Evolutionary conservation across 2,888 invertebrate genomes (phyloP), one percentile per base, ranked within the genome.

Genomic region (Dasysyrphus tricinctus): DNA sequence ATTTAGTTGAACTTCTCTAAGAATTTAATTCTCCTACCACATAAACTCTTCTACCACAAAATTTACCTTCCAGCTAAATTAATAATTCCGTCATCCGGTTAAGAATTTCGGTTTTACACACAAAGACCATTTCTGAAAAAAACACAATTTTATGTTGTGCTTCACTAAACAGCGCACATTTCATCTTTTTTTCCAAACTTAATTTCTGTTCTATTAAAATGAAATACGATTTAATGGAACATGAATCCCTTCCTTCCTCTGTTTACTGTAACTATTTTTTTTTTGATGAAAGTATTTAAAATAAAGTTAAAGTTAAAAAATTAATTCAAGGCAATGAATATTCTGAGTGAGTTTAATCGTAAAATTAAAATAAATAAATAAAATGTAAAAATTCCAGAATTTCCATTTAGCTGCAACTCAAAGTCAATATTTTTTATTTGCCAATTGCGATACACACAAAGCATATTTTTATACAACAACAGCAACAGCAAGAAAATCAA

Each of bases 351-450:
- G n/a, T 5, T 78, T 70, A 51, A 74, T 19, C 24, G 65, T 61
- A n/a, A 69, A 54, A 39, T 74, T 74, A 24, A 54, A 69, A 54
- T 54, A 69, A 54, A 54, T 16, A 61, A 69, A 61, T 54, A 54
- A 19, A 44, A 7, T 61, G 59, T 34, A 34, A 76, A 70, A 61
- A 39, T 49, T 70, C 56, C 56, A 9, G 19, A 3, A 65, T 70
- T 56, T 70, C 14, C 11, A 63, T 63, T 70, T 37, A 56, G 42
- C 56, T 37, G 37, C 54, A 69, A 47, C 61, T 51, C 24, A 39
- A 67, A 75, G 75, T 75, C 59, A 54, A 69, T 69, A 61, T 14
- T 67, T 32, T 19, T 16, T 57, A 16, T 34, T 57, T n/a, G n/a
- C 14, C 14, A 51, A 51, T 51, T 0, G 14, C n/a, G 37, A 54